Conservation (phyloP, 35 echinoderm and acorn worm species). For the Chiridota heheva region DNA sequence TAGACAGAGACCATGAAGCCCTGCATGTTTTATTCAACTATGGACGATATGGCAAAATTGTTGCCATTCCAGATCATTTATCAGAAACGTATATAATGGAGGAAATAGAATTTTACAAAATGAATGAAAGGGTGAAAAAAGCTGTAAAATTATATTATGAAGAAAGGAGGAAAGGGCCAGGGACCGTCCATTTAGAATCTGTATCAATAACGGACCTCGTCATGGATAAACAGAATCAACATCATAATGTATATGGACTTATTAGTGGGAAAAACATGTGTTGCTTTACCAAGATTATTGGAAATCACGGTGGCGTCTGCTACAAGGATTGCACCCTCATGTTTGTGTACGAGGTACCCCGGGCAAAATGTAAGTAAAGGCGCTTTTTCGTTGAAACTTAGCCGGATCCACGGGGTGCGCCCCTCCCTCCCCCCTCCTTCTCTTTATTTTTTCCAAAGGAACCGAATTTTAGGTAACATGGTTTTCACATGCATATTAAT, state of each 20-base stretch:
- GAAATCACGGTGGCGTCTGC: constrained; percentile 55
- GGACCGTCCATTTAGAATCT: constrained; percentile 48
- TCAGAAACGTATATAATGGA: constrained; percentile 49
- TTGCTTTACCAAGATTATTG: constrained; percentile 64
- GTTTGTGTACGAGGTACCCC: constrained; percentile 74
- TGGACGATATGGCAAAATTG: constrained; percentile 66
- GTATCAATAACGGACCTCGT: constrained; percentile 77
- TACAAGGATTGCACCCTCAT: constrained; percentile 56
- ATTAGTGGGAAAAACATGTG: constrained; percentile 48
- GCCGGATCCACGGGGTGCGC: too few species aligned
- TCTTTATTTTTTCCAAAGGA: too few species aligned
- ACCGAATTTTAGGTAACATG: too few species aligned
- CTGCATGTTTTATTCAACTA: constrained; percentile 71
- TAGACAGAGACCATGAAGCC: constrained; percentile 71
- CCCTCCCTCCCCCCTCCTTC: too few species aligned
- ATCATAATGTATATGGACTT: constrained; percentile 80
- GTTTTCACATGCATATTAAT: too few species aligned
- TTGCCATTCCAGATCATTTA: constrained; percentile 59
- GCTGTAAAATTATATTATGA: constrained; percentile 51
- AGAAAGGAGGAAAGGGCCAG: constrained; percentile 54
- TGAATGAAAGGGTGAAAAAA: constrained; percentile 24
- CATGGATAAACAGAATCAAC: constrained; percentile 57
- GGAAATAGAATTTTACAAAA: constrained; percentile 75
- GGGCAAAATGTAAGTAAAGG: constrained; percentile 61
- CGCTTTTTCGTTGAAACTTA: background rate